Conservation (phyloP, 2,797 vertebrate genomes). For the Zenarchopterus dispar region DNA sequence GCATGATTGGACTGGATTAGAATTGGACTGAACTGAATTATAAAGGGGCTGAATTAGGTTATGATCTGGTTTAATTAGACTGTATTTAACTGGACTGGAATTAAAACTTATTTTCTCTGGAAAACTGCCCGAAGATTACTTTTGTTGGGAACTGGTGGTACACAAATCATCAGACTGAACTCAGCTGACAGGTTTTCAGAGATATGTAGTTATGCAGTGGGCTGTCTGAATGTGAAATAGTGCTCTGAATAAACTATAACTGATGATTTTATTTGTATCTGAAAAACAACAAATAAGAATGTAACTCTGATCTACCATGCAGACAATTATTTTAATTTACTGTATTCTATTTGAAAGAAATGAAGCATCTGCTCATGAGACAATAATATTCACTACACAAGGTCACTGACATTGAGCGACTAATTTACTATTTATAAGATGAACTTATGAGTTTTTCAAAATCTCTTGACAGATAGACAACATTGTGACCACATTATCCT, state of each 20-base stretch:
- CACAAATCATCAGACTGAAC: background rate
- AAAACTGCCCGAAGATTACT: constrained; percentile 4
- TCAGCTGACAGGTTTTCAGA: background rate
- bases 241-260: background rate
- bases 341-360: constrained; percentile 5
- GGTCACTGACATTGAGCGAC: constrained; percentile 18
- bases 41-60: too few relatives aligned
- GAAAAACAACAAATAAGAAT: too few relatives aligned
- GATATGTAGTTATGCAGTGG: background rate
- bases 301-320: too few relatives aligned
- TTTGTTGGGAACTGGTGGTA: background rate
- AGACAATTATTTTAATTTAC: background rate
- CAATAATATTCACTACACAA: constrained; percentile 9
- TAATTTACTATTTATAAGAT: constrained; percentile 55
- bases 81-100: too few relatives aligned
- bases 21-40: too few relatives aligned
- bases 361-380: constrained; percentile 4
- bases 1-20: too few relatives aligned
- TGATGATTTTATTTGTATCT: background rate
- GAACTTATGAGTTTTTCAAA: constrained; percentile 42
- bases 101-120: too few relatives aligned
- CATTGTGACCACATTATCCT: constrained; percentile 42
- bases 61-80: too few relatives aligned
- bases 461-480: constrained; percentile 56
- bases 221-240: background rate